Conservation (phyloP, 1,140 invertebrate species). For the Pentalonia nigronervosa region DNA sequence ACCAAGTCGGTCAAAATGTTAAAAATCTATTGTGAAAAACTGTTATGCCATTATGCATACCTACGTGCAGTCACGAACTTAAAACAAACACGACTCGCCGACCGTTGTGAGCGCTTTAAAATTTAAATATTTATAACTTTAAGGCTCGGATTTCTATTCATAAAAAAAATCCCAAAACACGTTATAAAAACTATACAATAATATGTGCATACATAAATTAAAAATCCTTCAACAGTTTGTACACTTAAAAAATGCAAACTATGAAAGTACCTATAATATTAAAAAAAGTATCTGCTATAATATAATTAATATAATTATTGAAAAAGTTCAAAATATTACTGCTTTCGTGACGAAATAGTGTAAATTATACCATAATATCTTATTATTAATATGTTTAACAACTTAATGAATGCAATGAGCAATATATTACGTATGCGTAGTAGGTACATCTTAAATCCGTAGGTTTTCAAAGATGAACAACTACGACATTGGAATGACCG, state of each 20-base stretch:
- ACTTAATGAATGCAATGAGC: neutral
- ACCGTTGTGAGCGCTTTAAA: neutral
- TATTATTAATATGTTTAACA: neutral
- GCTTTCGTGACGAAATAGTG: neutral
- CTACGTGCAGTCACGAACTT: neutral
- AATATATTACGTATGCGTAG: neutral
- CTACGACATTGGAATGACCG: neutral
- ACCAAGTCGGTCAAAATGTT: neutral
- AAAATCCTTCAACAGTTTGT: neutral
- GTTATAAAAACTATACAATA: neutral
- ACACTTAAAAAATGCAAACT: neutral
- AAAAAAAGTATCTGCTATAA: neutral
- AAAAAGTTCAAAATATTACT: neutral
- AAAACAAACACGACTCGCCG: neutral
- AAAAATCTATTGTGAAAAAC: neutral
- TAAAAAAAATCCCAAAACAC: neutral
- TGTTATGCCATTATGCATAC: neutral
- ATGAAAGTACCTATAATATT: neutral
- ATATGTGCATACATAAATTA: neutral
- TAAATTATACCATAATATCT: neutral
- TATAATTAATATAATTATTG: neutral
- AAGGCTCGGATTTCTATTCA: neutral
- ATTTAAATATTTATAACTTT: slow-evolving; percentile 18
- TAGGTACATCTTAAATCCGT: neutral
- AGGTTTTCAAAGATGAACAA: neutral